Evolutionary conservation across 2,113 vertebrate species (phyloP), one percentile per base, ranked within the genome.

Genomic region (Chionis minor): DNA sequence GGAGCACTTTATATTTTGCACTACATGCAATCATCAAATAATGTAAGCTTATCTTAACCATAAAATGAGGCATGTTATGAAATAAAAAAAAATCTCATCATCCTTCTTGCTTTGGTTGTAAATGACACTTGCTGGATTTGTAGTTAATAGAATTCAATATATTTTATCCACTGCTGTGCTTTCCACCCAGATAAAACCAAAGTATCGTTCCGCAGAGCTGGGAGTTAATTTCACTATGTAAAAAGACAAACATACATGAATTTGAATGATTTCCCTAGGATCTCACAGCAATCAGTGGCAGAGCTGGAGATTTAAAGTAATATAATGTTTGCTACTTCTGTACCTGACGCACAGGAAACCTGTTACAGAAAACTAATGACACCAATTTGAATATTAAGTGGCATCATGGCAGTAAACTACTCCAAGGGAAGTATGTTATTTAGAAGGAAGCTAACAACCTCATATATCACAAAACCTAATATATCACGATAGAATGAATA

Each of bases 401-500:
- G 66, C 42, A 94, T n/a, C 55, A 59, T 59, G 81, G 92, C 54
- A 93, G 44, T 88, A 96, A 97, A 94, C 90, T 86, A 92, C 47
- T 96, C 35, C 61, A 91, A 56, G 42, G 74, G 79, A 92, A 93
- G 80, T 85, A 42, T 71, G 91, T 86, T 94, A 94, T 88, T 88
- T 90, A 93, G 90, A 85, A 80, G 65, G 52, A 91, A 96, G 71
- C 3, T 90, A 92, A 90, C 94, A 96, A 44, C 77, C 79, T 82
- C 84, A 47, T 96, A 90, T 82, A 93, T 97, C 92, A 96, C 65
- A 70, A 94, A 44, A 78, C 26, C 44, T 79, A 95, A 94, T 94
- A 88, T 90, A 97, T 94, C 84, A 90, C 2, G 28, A 92, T 52
- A 81, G 91, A 92, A 95, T 97, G 62, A 95, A 91, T 96, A 97